These are phyloP conservation scores for Botia almorhae DNA, from an alignment of 2,797 vertebrate genomes.

Conservation along the genomic window DNA sequence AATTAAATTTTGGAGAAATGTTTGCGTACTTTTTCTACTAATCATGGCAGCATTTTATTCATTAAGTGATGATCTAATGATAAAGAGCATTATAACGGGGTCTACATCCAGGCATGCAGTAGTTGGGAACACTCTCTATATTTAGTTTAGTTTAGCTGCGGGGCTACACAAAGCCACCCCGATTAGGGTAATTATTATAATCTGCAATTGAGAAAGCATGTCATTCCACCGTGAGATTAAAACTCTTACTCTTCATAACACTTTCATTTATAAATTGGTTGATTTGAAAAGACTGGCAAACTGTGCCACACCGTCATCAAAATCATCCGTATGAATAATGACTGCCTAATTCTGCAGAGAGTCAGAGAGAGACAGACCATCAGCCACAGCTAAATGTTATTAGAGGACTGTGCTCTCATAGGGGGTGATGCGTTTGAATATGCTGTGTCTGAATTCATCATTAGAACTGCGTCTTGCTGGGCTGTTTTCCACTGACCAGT, in stretches of 20 bases:
- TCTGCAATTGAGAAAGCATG: slow-evolving; percentile 34
- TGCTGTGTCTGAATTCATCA: neutral
- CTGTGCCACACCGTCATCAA: slow-evolving; percentile 39
- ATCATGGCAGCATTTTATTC: too few relatives aligned
- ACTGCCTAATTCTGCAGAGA: slow-evolving; percentile 23
- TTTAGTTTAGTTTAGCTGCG: neutral
- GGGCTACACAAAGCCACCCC: slow-evolving; percentile 30
- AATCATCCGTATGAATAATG: slow-evolving; percentile 47
- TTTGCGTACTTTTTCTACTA: too few relatives aligned
- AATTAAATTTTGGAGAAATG: too few relatives aligned
- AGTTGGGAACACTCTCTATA: too few relatives aligned
- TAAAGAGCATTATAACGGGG: neutral
- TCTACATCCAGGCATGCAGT: neutral
- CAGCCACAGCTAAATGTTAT: slow-evolving; percentile 35
- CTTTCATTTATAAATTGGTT: slow-evolving; percentile 47
- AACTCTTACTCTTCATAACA: slow-evolving; percentile 40
- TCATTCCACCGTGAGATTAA: slow-evolving; percentile 38
- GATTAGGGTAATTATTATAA: slow-evolving; percentile 43
- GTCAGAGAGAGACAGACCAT: slow-evolving; percentile 32
- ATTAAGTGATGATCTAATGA: too few relatives aligned
- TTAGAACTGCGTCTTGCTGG: slow-evolving; percentile 6
- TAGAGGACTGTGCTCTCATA: slow-evolving; percentile 20
- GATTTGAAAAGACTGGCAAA: slow-evolving; percentile 44
- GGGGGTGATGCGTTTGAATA: slow-evolving; percentile 10
- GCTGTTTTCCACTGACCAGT: slow-evolving; percentile 11